Percentiles rank a stretch among this genome's conserved stretches.
phyloP scores from a whole-genome alignment of 2,797 vertebrate genomes.

The Xiphorhynchus erythropygius region DNA sequence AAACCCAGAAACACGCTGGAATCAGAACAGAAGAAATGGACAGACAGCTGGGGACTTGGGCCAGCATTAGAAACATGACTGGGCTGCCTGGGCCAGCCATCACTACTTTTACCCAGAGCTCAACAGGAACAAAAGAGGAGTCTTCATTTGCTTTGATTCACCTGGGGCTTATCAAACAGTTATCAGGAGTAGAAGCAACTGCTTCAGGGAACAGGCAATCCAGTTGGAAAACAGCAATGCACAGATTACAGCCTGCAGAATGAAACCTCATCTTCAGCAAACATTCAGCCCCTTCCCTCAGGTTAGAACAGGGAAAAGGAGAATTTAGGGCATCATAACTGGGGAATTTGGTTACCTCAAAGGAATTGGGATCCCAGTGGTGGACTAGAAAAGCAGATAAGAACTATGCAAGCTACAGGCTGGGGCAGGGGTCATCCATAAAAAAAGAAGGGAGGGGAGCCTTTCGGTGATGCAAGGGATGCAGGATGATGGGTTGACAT shows the following conservation, averaged over 20 bases:
- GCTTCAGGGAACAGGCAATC: not conserved
- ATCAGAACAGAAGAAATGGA: not conserved
- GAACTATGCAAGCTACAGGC: accelerated
- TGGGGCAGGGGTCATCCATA: not conserved
- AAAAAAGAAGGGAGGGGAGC: not conserved
- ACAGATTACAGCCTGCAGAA: not conserved
- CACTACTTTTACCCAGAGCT: not conserved
- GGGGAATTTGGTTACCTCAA: not conserved
- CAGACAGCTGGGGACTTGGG: not conserved
- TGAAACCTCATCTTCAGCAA: not conserved
- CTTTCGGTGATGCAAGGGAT: not conserved
- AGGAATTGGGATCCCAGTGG: not conserved
- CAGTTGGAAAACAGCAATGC: not conserved
- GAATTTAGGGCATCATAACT: not conserved
- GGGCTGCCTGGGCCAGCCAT: not conserved
- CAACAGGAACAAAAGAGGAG: not conserved
- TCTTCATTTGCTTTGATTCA: not conserved
- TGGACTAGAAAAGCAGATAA: not conserved
- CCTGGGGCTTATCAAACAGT: not conserved
- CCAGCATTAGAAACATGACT: not conserved
- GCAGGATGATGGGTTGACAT: not conserved
- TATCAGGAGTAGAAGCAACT: not conserved
- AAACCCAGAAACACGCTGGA: not conserved
- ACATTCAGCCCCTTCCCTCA: not conserved
- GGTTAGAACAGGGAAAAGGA: not conserved